Evolutionary conservation across 1,140 invertebrate genomes (phyloP), one percentile per base, ranked within the genome.

Genomic region (Aphaenogaster floridana): DNA sequence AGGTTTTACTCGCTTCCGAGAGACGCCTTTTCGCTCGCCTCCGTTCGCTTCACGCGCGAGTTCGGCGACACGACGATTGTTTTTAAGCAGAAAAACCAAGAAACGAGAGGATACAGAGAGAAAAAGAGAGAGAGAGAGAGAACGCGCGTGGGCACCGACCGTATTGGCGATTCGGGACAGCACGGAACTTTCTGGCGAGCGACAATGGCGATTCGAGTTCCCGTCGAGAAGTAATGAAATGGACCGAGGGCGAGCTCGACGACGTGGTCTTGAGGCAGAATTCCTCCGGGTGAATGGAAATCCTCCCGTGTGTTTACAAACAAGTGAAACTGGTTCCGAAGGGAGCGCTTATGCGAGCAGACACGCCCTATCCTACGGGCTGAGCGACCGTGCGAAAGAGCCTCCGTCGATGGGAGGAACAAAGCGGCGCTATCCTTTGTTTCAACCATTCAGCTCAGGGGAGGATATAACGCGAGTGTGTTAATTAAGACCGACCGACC

Each of bases 321-420:
- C 90, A 91, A 90, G 90, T 84, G 90, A 84, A 91, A 91, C 90
- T 91, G 90, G 89, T 91, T 91, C 54, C 80, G 86, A 88, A 91
- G 89, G 78, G 83, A 88, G 79, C 87, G 36, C 59, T 88, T 64
- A 80, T 69, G 64, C 72, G 89, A 90, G 76, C 88, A 87, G 89
- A 91, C 90, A 90, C 90, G 86, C 89, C 90, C 89, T 90, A 68
- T 59, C 86, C 87, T 86, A 80, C 28, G 61, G 64, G 80, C 61
- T 78, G 61, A 87, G 80, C 83, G 90, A 91, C 45, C 90, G 89
- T 90, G 90, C 86, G 90, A 91, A 91, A 91, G 90, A 88, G 83
- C 89, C 54, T 74, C 71, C 52, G 21, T 66, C 80, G 87, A 79
- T 76, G 83, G 69, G 89, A 86, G 64, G 87, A 91, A 91, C 89